Base-by-base conservation (phyloP, 1,140 invertebrate genomes). In the Ceratina japonica region DNA sequence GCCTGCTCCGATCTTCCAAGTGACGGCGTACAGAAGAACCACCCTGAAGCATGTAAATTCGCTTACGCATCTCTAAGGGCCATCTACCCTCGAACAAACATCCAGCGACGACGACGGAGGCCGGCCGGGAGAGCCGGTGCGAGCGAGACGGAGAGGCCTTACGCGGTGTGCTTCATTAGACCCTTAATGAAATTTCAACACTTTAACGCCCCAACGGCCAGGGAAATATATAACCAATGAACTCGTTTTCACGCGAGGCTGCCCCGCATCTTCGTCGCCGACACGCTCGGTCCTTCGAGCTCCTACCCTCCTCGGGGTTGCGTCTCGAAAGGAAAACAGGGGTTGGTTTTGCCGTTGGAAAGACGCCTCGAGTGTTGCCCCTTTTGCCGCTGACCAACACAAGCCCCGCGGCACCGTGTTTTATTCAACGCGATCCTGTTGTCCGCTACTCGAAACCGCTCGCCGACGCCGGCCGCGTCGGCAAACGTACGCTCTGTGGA, bases 151-250 rank as follows among this genome's bases (percentile, higher is more conserved):
- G 63, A 58, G 80, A 87, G 80, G 84, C 87, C 87, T 89, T 87
- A 87, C 83, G 82, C 80, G 76, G 31, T 81, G 71, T 85, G 82
- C 87, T 88, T 90, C 88, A 89, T 90, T 90, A 88, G 78, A 79
- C 74, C 84, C 81, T 81, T 88, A 88, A 90, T 90, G 89, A 89
- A 87, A 87, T 84, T 89, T 88, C 84, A 88, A 84, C 85, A 89
- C 88, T 89, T 89, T 88, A 88, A 88, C 85, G 87, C 87, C 82
- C 85, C 79, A 79, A 62, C 81, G 84, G 77, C 71, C 80, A 73
- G 83, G 82, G 86, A 89, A 90, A 90, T 89, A 87, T 80, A 86
- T 89, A 89, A 87, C 89, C 88, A 90, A 88, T 90, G 89, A 91
- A 91, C 89, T 90, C 89, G 79, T 90, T 89, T 91, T 91, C 79